These are phyloP conservation scores for Acropora tenuis DNA, from an alignment of 64 coral and sea anemone species.

Conservation along the genomic window DNA sequence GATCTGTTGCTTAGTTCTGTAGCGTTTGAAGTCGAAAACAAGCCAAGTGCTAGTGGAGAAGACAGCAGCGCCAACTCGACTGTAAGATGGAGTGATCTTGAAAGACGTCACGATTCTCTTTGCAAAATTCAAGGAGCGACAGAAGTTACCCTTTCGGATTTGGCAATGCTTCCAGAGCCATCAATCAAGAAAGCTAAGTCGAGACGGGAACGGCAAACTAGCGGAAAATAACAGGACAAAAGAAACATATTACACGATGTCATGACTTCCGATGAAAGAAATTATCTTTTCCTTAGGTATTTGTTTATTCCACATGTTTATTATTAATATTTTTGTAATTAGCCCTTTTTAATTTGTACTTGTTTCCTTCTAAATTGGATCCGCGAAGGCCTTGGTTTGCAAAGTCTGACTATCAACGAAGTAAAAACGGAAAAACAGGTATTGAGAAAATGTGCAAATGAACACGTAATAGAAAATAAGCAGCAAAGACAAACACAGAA, in stretches of 20 bases:
- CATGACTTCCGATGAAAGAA: too few relatives aligned
- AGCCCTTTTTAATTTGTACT: too few relatives aligned
- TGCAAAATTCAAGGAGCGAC: conserved; percentile 34
- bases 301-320: too few relatives aligned
- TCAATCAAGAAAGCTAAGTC: conserved; percentile 60
- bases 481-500: neutral
- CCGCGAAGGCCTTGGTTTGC: neutral
- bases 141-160: conserved; percentile 51
- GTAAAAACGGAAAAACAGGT: neutral
- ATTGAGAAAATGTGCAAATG: neutral
- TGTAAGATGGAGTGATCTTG: neutral
- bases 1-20: conserved; percentile 29
- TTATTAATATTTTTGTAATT: too few relatives aligned
- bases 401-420: neutral
- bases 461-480: neutral
- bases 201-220: conserved; percentile 61
- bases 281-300: too few relatives aligned
- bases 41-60: conserved; percentile 45
- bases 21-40: conserved; percentile 49
- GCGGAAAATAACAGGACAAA: neutral
- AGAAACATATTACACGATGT: too few relatives aligned
- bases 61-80: conserved; percentile 46
- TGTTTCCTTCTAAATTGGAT: too few relatives aligned
- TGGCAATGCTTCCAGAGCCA: conserved; percentile 68
- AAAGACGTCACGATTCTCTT: conserved; percentile 57